Base-by-base conservation (phyloP, 1,140 invertebrate genomes). In the Tribolium castaneum region DNA sequence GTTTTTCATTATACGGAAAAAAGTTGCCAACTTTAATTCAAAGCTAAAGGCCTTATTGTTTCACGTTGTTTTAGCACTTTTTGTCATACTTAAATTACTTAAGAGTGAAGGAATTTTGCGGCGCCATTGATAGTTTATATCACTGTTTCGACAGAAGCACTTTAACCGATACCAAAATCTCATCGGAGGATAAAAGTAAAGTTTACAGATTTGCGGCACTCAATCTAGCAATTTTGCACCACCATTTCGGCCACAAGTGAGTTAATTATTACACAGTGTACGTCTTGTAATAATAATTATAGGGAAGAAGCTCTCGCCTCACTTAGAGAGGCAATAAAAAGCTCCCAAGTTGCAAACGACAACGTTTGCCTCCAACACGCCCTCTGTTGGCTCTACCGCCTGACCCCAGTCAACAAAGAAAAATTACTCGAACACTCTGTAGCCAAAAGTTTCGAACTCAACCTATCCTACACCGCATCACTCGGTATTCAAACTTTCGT, bases 31-130 rank as follows among this genome's bases (percentile, higher is more conserved):
- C 16, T 19, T 19, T 19, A 19, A 19, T 19, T 19, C 2, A 19
- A 19, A 19, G 16, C 16, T 19, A 19, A 19, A 19, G 16, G 16
- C 16, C 16, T 1, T 10, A 10, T 45, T 45, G 9, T 45, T 45
- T 9, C n/a, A 45, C 39, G 77, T 76, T 19, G 70, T 91, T 92
- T 80, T 87, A 96, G 92, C 95, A 98, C 90, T 98, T 95, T 85
- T 88, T 98, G 25, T 96, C 94, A 83, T 98, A 96, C 85, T 87
- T 98, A 81, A 98, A 98, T 87, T 96, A 93, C 83, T 86, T 98
- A 49, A 88, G 96, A 25, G 91, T 96, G 2, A 94, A 94, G 83
- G 97, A 98, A 86, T 96, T 95, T 85, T 94, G 94, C 84, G 95
- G 94, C 1, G 94, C 96, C 0, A 85, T 96, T 73, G 92, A 95